Conservation (phyloP, 2,888 invertebrate genomes). For the Dioctria rufipes region DNA sequence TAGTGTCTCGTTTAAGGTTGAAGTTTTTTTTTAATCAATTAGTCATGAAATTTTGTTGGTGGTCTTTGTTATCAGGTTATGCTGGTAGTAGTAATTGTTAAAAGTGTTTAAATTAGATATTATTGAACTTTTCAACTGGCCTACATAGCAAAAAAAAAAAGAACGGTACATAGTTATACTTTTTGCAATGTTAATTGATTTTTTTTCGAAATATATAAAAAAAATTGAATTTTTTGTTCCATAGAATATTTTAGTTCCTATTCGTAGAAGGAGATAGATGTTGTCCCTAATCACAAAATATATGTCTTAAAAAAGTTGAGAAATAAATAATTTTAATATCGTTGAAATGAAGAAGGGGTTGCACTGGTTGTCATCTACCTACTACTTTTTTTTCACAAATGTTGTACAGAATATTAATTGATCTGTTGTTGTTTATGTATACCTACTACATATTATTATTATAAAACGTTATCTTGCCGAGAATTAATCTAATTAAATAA, state of each 20-base stretch:
- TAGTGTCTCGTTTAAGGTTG: constrained; percentile 64
- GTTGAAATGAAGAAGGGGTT: neutral
- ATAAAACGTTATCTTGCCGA: neutral
- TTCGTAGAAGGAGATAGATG: constrained; percentile 6
- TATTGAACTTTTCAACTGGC: constrained; percentile 18
- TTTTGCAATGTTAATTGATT: neutral
- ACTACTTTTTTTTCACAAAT: neutral
- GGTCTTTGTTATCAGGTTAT: constrained; percentile 43
- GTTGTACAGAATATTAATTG: neutral
- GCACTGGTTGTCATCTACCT: constrained; percentile 28
- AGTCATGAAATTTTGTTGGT: constrained; percentile 50
- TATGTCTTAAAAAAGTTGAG: constrained; percentile 52
- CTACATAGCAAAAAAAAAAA: constrained; percentile 30
- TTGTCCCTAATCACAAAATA: constrained; percentile 59
- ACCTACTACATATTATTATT: neutral
- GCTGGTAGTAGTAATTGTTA: constrained; percentile 24
- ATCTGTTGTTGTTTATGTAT: neutral
- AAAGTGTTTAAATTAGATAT: constrained; percentile 16
- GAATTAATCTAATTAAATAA: constrained; percentile 33
- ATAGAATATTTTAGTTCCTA: constrained; percentile 23
- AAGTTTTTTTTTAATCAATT: constrained; percentile 59
- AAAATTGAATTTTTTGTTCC: constrained; percentile 38
- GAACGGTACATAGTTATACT: constrained; percentile 22
- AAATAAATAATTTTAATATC: neutral
- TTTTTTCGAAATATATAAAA: constrained; percentile 35